Percentiles rank a stretch among this genome's conserved stretches.
These are phyloP conservation scores for Chesias legatella DNA, from an alignment of 2,888 invertebrate species.

Conservation along the genomic window DNA sequence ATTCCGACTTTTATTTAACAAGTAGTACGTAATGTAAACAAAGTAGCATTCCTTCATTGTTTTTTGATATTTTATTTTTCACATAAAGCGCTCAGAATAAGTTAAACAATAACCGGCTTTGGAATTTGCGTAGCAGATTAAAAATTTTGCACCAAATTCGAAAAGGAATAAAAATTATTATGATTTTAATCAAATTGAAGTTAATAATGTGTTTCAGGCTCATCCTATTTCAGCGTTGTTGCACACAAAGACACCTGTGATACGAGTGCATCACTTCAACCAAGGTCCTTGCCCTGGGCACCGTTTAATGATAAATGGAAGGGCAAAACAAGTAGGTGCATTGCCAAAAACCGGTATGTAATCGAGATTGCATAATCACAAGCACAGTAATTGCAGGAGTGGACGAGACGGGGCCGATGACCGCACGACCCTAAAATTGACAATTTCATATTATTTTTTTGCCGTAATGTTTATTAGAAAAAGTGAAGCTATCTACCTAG, in stretches of 20 bases:
- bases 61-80: neutral
- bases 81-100: neutral
- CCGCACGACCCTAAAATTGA: constrained; percentile 54
- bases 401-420: constrained; percentile 49
- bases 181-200: no score
- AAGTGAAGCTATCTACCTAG: no score
- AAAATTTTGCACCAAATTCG: no score
- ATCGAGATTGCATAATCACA: constrained; percentile 60
- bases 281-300: constrained; percentile 29
- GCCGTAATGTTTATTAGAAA: no score
- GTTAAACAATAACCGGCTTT: neutral
- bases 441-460: constrained; percentile 20
- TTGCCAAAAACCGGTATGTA: constrained; percentile 55
- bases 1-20: constrained; percentile 15
- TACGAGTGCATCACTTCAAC: constrained; percentile 13
- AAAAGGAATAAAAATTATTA: no score
- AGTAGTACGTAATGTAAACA: constrained; percentile 5
- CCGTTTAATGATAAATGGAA: constrained; percentile 41
- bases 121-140: neutral
- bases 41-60: neutral
- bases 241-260: neutral
- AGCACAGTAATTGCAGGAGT: constrained; percentile 46
- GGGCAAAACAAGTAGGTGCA: constrained; percentile 29
- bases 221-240: no score
- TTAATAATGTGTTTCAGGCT: no score